Evolutionary conservation across 2,797 vertebrate genomes (phyloP), one percentile per base, ranked within the genome.

Genomic region (Monodelphis domestica): DNA sequence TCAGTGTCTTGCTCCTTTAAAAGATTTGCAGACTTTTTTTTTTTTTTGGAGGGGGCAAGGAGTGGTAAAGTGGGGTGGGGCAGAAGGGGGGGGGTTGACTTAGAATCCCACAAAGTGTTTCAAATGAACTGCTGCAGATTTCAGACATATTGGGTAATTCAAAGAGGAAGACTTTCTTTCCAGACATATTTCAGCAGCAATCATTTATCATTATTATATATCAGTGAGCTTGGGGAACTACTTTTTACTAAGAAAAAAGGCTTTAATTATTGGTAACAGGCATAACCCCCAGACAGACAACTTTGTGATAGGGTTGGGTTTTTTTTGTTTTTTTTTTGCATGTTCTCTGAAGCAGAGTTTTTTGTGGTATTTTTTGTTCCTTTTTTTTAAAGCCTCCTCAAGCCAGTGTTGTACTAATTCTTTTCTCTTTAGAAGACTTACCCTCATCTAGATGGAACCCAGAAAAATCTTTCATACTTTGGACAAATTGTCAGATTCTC

Each of bases 261-360:
- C 93, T 97, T 96, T 96, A 94, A 96, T 97, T 94, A 94, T 96
- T 96, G 97, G 96, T 97, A 95, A 96, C 94, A 91, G 96, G 53
- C 93, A 63, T 94, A 59, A 63, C 91, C 95, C 94, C 56, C 91
- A 56, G 94, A 84, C 91, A 56, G 94, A 84, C 78, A 96, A 94
- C 94, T 94, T 96, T 96, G 97, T 97, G 94, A n/a, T n/a, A n/a
- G n/a, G n/a, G n/a, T 95, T 97, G 96, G 95, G 95, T 87, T 26
- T 78, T 78, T 78, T 84, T 24, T 78, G n/a, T n/a, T 45, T 78
- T 26, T 12, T 50, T 10, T 45, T 63, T 5, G 70, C 24, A 26
- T 84, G 45, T 26, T 84, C 24, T 84, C 38, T 84, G 63, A 38
- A 45, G 70, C 38, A 45, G 38, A 78, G 33, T 84, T 84, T 45